A percentile compares a stretch with the other conserved stretches of the same genome.
phyloP scores from a whole-genome alignment of 2,113 vertebrate species.

The Rhinichthys klamathensis region DNA sequence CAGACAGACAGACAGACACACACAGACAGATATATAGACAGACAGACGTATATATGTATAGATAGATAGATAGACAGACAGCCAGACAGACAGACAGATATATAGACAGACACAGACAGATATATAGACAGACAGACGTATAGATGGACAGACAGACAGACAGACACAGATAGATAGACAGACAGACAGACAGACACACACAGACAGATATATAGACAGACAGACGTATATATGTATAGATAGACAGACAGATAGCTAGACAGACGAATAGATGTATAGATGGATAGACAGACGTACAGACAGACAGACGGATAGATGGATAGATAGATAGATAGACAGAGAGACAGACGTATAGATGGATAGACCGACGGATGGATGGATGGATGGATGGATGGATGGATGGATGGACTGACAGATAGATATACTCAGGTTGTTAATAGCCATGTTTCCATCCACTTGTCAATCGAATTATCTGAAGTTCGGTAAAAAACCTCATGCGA shows the following conservation, averaged over 20 bases:
- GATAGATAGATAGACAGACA: background rate
- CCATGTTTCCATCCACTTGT: too few relatives aligned
- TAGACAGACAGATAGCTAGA: background rate
- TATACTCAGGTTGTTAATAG: constrained; percentile 30
- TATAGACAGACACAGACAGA: background rate
- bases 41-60: background rate
- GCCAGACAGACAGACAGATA: background rate
- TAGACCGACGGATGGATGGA: background rate
- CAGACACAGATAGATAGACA: accelerated
- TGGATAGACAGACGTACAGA: background rate
- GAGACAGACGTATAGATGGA: background rate
- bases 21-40: accelerated
- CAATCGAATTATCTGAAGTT: too few relatives aligned
- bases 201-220: background rate
- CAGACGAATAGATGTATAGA: accelerated
- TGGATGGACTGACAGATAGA: background rate
- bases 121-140: background rate
- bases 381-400: background rate
- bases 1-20: accelerated
- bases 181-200: background rate
- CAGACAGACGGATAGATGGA: background rate
- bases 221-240: too few relatives aligned
- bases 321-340: background rate
- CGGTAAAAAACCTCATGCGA: too few relatives aligned
- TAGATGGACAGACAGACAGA: accelerated